A percentile compares a stretch with the other conserved stretches of the same genome.
Evolutionary conservation across 2,113 vertebrate genomes (phyloP).

Genomic region (Euleptes europaea): DNA sequence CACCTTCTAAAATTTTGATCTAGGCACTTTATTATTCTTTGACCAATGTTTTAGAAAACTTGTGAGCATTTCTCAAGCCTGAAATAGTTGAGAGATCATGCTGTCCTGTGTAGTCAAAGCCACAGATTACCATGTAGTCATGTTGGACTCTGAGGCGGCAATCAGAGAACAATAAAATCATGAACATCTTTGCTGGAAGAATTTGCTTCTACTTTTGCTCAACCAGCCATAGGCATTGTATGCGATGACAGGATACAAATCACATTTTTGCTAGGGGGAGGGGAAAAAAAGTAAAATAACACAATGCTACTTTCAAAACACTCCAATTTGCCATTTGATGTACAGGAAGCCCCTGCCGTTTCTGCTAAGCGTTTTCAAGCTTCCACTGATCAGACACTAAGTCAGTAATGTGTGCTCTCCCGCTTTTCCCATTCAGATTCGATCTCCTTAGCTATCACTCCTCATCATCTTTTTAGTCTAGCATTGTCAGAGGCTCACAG

Average conservation of each 20-base stretch:
- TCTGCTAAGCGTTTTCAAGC: neutral
- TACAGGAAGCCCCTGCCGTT: neutral
- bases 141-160: too few species aligned
- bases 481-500: neutral
- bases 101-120: rapidly evolving
- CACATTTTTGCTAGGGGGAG: neutral
- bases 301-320: neutral
- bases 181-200: neutral
- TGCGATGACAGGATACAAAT: neutral
- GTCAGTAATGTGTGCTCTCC: neutral
- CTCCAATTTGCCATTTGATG: neutral
- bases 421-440: neutral
- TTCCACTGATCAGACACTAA: neutral
- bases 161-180: neutral
- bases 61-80: neutral
- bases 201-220: neutral
- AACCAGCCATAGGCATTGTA: neutral
- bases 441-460: neutral
- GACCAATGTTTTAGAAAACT: neutral
- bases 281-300: neutral
- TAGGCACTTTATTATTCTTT: neutral
- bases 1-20: neutral
- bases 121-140: neutral
- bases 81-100: neutral
- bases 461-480: neutral